Percentiles rank a stretch among this genome's conserved stretches.
Conservation (phyloP, 1,140 invertebrate species). For the Ladona fulva region DNA sequence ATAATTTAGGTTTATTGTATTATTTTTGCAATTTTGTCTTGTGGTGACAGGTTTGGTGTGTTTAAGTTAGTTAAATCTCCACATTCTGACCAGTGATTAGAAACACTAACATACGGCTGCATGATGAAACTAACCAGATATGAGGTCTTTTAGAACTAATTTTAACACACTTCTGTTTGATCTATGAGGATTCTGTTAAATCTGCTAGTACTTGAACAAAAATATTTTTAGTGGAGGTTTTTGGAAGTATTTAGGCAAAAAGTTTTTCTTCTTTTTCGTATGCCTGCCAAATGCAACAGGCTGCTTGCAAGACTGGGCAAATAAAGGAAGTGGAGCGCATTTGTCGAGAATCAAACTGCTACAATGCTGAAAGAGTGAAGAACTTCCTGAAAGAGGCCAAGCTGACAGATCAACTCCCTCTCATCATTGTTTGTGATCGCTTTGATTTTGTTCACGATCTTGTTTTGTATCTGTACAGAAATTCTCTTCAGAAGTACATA, state of each 20-base stretch:
- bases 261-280: too few species aligned
- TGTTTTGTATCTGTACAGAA: slow-evolving; percentile 95
- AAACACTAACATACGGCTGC: background rate
- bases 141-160: background rate
- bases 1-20: background rate
- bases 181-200: too few species aligned
- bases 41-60: too few species aligned
- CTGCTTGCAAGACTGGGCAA: slow-evolving; percentile 95
- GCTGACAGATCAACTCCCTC: slow-evolving; percentile 90
- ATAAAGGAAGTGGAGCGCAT: slow-evolving; percentile 95
- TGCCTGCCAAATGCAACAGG: slow-evolving; percentile 40
- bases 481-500: slow-evolving; percentile 98
- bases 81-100: background rate
- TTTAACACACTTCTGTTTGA: too few species aligned
- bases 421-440: slow-evolving; percentile 99
- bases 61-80: too few species aligned
- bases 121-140: slow-evolving; percentile 10
- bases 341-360: slow-evolving; percentile 97
- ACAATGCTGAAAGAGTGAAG: slow-evolving; percentile 96
- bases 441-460: slow-evolving; percentile 99
- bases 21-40: too few species aligned
- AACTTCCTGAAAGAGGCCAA: slow-evolving; percentile 99
- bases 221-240: too few species aligned
- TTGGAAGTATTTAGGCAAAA: too few species aligned
- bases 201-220: too few species aligned